Base-by-base conservation (phyloP, 2,113 vertebrate genomes). In the Garra rufa region DNA sequence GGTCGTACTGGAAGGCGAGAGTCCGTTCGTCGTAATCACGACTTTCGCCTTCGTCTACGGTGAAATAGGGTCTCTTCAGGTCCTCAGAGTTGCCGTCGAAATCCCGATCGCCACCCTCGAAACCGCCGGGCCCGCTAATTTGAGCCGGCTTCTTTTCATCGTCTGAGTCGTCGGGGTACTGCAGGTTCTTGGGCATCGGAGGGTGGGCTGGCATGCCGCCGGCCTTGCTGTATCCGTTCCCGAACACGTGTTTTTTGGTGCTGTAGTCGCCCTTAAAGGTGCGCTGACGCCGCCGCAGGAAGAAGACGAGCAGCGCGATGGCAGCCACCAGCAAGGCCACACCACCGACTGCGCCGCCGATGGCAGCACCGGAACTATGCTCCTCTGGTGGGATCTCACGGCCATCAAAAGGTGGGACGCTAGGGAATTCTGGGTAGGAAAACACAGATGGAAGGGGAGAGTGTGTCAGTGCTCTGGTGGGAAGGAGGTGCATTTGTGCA, bases 211-310 rank as follows among this genome's bases (percentile, higher is more conserved):
- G 95, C 85, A 97, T 88, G 59, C 96, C 96, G 0, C 94, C 92
- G 0, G 98, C 97, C 87, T 98, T 99, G 94, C 96, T 98, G 95
- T 99, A 99, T 82, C 98, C 98, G 0, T 99, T 99, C 59, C 98
- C 98, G 0, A 98, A 99, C 67, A 98, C 97, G 0, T 99, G 98
- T 87, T 99, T 99, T 95, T 99, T 99, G 84, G 98, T 99, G 96
- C 95, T 99, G 96, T 99, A 99, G 95, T 99, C 98, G 0, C 98
- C 98, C 92, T 99, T 99, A 96, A 99, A 99, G 94, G 98, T 99
- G 93, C 97, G 97, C 82, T 97, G 97, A 86, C 98, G 96, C 88
- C 96, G 95, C 76, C 97, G 96, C 76, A 99, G 96, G 84, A 97
- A 95, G 86, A 97, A 86, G 92, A 98, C 95, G 83, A 97, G 95